These are phyloP conservation scores for Matsumurasca onukii DNA, from an alignment of 1,140 invertebrate genomes.

Conservation along the genomic window DNA sequence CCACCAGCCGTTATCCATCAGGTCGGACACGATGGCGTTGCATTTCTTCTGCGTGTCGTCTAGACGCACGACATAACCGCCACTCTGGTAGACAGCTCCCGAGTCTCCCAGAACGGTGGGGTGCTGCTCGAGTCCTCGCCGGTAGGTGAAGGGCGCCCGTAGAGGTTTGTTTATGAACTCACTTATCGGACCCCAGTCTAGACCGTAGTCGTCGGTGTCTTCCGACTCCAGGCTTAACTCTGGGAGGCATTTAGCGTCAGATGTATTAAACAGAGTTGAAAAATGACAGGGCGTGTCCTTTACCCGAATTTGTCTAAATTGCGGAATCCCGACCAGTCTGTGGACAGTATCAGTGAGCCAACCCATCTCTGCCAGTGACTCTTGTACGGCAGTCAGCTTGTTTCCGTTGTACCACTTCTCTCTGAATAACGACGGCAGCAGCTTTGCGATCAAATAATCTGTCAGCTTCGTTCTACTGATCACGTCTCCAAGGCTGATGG, in stretches of 20 bases:
- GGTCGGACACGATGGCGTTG: background rate
- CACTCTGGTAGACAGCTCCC: background rate
- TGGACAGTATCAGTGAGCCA: background rate
- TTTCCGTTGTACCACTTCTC: slow-evolving; percentile 16
- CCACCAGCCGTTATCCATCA: background rate
- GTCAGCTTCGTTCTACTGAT: background rate
- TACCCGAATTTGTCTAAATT: background rate
- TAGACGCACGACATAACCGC: background rate
- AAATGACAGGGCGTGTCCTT: too few species aligned
- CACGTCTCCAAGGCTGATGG: background rate
- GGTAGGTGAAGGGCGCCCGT: background rate
- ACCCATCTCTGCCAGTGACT: background rate
- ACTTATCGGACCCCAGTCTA: background rate
- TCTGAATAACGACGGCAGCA: background rate
- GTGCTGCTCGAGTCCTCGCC: too few species aligned
- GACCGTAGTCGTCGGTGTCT: background rate
- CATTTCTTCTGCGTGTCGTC: background rate
- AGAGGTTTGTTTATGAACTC: background rate
- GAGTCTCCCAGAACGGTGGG: too few species aligned
- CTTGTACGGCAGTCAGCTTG: background rate
- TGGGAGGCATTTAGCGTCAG: background rate
- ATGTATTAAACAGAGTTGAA: background rate
- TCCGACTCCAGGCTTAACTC: background rate
- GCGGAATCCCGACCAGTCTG: background rate
- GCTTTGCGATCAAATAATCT: background rate